Base-by-base conservation (phyloP, 1,140 invertebrate genomes). In the Spodoptera litura region DNA sequence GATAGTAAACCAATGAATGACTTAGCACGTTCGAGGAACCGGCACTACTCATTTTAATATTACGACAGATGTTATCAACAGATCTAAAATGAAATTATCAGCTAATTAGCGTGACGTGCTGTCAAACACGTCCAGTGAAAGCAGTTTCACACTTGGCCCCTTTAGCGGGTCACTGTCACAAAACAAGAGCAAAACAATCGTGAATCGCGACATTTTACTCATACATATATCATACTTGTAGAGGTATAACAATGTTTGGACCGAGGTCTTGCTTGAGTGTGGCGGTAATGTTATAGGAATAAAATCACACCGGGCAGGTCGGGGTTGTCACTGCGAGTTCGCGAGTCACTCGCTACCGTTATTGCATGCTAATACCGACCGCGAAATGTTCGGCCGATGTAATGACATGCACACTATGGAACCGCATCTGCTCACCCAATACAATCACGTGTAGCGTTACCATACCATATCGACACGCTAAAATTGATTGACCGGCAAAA, bases 281-380 rank as follows among this genome's bases (percentile, higher is more conserved):
- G 64, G 72, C 51, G 51, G 72, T 66, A 58, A 78, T 56, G 78
- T 77, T 79, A 83, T 78, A 81, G 70, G 79, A 78, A 66, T 73
- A n/a, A 25, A 20, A 49, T 55, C 38, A 66, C 49, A n/a, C 15
- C 59, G 38, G 70, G 53, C 51, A 25, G 70, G 53, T 66, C 78
- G 78, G 35, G 51, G 49, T 68, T 66, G 62, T 62, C 27, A 76
- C 85, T 66, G 80, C 81, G 76, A 78, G 78, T 80, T 53, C 73
- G 80, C 81, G 78, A 75, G 74, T 80, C 56, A 59, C 61, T 66
- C 27, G 76, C 84, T 83, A 92, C 91, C 88, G 89, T 92, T 93
- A 91, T 78, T 82, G 87, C 85, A 92, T 90, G 88, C 88, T 93
- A 91, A 91, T 91, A 85, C 85, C 78, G 79, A 89, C 90, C 89